Percentiles rank a stretch among this genome's conserved stretches.
phyloP scores from a whole-genome alignment of 2,888 invertebrate species.

The Esperia sulphurella region DNA sequence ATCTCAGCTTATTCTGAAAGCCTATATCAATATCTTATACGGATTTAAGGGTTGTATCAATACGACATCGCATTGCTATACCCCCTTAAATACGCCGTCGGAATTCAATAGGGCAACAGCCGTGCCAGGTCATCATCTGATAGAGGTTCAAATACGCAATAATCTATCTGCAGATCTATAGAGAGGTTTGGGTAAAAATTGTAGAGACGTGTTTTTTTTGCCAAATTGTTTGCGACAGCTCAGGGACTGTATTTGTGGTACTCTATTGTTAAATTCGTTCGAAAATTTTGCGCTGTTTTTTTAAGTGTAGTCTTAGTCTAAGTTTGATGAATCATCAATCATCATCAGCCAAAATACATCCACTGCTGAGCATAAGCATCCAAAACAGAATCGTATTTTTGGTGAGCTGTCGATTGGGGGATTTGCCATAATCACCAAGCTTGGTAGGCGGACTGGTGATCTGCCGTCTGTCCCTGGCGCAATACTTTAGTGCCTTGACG shows the following conservation, averaged over 20 bases:
- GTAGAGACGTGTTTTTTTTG: slow-evolving; percentile 2
- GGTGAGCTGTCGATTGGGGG: too few species aligned
- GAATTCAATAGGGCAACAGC: slow-evolving; percentile 20
- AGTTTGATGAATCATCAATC: too few species aligned
- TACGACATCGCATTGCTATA: too few species aligned
- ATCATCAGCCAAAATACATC: too few species aligned
- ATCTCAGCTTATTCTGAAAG: slow-evolving; percentile 11
- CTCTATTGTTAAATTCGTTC: not conserved
- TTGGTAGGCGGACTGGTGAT: too few species aligned
- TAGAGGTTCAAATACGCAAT: slow-evolving; percentile 1
- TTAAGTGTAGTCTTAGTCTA: too few species aligned
- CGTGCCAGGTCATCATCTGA: not conserved
- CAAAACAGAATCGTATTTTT: too few species aligned
- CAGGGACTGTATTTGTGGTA: slow-evolving; percentile 7
- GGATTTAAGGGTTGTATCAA: slow-evolving; percentile 21
- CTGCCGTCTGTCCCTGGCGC: too few species aligned
- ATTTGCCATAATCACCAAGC: too few species aligned
- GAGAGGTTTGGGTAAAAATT: not conserved
- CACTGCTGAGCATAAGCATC: too few species aligned
- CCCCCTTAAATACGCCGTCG: too few species aligned
- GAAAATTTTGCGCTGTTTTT: not conserved
- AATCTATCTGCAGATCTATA: slow-evolving; percentile 19
- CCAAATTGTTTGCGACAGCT: slow-evolving; percentile 21
- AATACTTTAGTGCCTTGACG: too few species aligned
- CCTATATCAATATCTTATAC: slow-evolving; percentile 7